phyloP scores from a whole-genome alignment of 2,888 invertebrate genomes.

The Andrena dorsata region DNA sequence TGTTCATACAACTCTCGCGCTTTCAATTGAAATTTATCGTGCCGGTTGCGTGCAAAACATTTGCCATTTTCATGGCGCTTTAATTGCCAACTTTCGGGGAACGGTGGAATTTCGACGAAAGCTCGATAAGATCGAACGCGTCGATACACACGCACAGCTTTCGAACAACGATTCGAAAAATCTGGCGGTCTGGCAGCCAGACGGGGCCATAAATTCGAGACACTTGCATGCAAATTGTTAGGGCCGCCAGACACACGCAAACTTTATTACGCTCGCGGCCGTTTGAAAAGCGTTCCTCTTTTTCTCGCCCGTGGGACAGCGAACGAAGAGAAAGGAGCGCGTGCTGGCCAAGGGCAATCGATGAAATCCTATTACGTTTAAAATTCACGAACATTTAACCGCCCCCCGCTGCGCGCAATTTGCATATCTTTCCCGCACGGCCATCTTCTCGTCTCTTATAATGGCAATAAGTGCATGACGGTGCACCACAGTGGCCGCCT shows the following conservation, averaged over 20 bases:
- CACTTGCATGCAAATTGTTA: constrained; percentile 40
- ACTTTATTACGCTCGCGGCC: constrained; percentile 42
- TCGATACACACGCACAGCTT: constrained; percentile 7
- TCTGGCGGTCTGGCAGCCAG: constrained; percentile 2
- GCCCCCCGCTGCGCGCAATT: constrained; percentile 41
- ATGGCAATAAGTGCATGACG: constrained; percentile 49
- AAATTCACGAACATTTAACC: constrained; percentile 69
- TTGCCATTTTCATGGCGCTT: constrained; percentile 8
- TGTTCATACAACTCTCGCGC: neutral
- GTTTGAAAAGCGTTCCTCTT: neutral
- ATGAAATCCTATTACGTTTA: constrained; percentile 70
- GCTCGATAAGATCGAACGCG: constrained; percentile 13
- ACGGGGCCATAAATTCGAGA: constrained; percentile 35
- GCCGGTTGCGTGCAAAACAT: neutral
- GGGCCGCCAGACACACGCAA: constrained; percentile 33
- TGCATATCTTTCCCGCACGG: constrained; percentile 53
- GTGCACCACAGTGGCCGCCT: constrained; percentile 26
- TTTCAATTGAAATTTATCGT: constrained; percentile 23
- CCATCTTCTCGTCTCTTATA: constrained; percentile 44
- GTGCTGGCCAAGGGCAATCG: constrained; percentile 52
- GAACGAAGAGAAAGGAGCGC: neutral
- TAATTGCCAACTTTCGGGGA: constrained; percentile 34
- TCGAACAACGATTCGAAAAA: constrained; percentile 26
- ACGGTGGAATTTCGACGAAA: neutral
- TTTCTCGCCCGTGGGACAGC: constrained; percentile 2